Conservation (phyloP, 2,113 vertebrate genomes). For the Gallinago media region DNA sequence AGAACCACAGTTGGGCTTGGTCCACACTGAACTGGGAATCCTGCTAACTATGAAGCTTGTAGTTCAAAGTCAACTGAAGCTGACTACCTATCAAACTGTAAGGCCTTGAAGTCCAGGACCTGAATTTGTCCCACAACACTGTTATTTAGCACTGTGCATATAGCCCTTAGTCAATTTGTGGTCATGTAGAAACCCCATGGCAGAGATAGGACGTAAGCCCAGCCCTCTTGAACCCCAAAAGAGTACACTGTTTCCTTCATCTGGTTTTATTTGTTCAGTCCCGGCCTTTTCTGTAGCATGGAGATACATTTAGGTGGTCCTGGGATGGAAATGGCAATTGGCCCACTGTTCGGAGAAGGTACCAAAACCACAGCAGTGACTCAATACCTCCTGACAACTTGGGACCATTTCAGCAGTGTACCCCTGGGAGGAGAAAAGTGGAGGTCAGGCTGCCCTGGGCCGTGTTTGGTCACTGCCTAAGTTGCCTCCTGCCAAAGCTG, state of each 20-base stretch:
- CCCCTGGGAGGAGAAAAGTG: background rate
- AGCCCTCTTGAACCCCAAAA: background rate
- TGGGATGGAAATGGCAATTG: background rate
- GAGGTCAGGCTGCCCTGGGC: background rate
- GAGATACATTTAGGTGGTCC: background rate
- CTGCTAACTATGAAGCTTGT: background rate
- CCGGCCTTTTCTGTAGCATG: background rate
- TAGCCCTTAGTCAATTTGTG: background rate
- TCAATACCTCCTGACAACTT: background rate
- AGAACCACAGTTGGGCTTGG: background rate
- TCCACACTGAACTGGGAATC: rapidly evolving
- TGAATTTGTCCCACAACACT: background rate
- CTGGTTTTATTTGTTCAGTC: background rate
- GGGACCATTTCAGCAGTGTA: background rate
- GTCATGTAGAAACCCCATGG: background rate
- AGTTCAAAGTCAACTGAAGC: background rate
- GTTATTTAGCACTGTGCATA: background rate
- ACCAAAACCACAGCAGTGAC: rapidly evolving
- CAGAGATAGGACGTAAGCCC: background rate
- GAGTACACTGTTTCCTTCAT: background rate
- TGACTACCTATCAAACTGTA: background rate
- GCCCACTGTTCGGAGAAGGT: background rate
- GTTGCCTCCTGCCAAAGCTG: background rate
- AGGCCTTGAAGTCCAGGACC: background rate
- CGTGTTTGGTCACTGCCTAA: background rate